Conservation (phyloP, 2,113 vertebrate species). For the Leptocoma aspasia region DNA sequence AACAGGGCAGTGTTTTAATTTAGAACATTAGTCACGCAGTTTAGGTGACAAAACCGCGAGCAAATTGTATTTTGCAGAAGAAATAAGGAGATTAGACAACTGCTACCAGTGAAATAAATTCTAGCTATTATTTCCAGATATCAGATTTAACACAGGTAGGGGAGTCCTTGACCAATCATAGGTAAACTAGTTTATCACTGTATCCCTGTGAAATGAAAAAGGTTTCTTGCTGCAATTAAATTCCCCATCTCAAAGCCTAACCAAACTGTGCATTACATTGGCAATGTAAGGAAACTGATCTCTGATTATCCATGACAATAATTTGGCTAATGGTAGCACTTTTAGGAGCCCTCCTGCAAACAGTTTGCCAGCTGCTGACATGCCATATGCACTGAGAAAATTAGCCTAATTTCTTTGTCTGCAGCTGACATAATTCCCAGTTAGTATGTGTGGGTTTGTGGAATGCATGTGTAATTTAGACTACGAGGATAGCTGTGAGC, state of each 20-base stretch:
- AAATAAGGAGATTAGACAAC: neutral
- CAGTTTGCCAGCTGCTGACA: constrained; percentile 31
- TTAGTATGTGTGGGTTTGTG: neutral
- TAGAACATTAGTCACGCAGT: neutral
- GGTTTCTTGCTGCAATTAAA: neutral
- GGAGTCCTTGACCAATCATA: neutral
- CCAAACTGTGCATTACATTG: neutral
- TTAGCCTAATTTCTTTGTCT: constrained; percentile 48
- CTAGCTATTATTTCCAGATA: neutral
- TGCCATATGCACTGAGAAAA: constrained; percentile 13
- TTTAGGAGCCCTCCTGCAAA: constrained; percentile 26
- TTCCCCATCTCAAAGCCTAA: neutral
- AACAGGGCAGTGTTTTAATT: neutral
- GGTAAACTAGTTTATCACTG: neutral
- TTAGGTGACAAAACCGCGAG: neutral
- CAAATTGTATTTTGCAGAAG: neutral
- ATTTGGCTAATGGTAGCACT: constrained; percentile 40
- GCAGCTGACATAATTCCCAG: neutral
- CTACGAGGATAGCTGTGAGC: neutral
- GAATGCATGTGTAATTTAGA: neutral
- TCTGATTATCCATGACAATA: constrained; percentile 47
- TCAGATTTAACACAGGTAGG: neutral
- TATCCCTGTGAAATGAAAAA: neutral
- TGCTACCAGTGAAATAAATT: neutral
- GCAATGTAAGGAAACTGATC: neutral